These are phyloP conservation scores for Cavia porcellus DNA, from an alignment of 2,113 vertebrate genomes.

Conservation along the genomic window DNA sequence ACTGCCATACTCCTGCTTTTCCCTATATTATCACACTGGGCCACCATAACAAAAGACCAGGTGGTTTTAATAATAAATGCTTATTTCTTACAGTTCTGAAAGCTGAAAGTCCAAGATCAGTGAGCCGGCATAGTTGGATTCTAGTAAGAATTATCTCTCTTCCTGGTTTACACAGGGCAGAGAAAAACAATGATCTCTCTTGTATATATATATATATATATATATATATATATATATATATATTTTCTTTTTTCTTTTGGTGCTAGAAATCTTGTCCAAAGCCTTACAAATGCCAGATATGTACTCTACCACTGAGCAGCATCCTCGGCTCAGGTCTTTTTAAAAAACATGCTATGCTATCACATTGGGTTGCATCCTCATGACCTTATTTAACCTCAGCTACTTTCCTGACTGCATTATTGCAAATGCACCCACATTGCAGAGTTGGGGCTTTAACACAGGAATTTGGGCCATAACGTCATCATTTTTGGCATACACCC, in stretches of 20 bases:
- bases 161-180: not conserved
- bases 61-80: not conserved
- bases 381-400: not conserved
- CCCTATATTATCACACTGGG: not conserved
- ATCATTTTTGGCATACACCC: not conserved
- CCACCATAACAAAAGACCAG: not conserved
- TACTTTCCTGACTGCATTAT: not conserved
- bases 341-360: not conserved
- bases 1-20: not conserved
- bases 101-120: not conserved
- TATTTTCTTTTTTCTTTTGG: not conserved
- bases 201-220: too few species aligned
- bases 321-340: not conserved
- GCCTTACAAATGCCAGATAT: not conserved
- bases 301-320: not conserved
- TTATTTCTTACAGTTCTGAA: not conserved
- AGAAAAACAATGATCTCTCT: not conserved
- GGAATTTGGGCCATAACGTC: not conserved
- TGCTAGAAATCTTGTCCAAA: not conserved
- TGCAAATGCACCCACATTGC: not conserved
- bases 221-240: too few species aligned
- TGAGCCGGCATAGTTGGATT: not conserved
- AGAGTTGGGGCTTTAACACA: not conserved
- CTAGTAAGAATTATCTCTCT: not conserved
- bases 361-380: not conserved